phyloP scores from a whole-genome alignment of 2,888 invertebrate genomes.

The Steinernema hermaphroditum region DNA sequence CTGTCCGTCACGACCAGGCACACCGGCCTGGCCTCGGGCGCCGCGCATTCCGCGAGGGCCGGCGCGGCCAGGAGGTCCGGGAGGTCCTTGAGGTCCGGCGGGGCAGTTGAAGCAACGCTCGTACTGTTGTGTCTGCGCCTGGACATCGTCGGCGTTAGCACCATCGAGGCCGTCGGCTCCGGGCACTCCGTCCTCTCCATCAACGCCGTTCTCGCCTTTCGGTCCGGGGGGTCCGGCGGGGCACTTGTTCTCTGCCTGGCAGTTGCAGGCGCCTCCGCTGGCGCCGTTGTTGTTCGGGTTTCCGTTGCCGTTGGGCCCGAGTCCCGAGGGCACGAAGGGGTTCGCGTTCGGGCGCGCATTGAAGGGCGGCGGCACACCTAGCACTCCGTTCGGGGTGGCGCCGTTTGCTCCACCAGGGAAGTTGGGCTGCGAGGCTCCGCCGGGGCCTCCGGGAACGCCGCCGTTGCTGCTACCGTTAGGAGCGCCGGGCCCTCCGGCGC shows the following conservation, averaged over 20 bases:
- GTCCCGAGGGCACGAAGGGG: constrained; percentile 8
- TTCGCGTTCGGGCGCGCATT: constrained; percentile 4
- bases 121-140: constrained; percentile 56
- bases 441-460: background rate
- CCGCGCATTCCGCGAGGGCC: constrained; percentile 56
- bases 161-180: constrained; percentile 46
- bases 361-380: constrained; percentile 35
- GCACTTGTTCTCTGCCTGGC: constrained; percentile 37
- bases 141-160: constrained; percentile 48
- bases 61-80: constrained; percentile 38
- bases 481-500: constrained; percentile 30
- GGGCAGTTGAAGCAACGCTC: constrained; percentile 59
- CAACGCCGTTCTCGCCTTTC: constrained; percentile 46
- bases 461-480: background rate
- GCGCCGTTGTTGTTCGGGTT: constrained; percentile 8
- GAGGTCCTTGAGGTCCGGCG: constrained; percentile 42
- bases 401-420: constrained; percentile 17
- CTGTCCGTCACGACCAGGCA: constrained; percentile 57
- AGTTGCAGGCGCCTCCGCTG: constrained; percentile 22
- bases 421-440: background rate
- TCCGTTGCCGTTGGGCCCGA: constrained; percentile 15
- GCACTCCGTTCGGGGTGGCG: background rate
- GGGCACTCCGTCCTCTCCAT: constrained; percentile 52
- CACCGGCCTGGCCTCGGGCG: constrained; percentile 58
- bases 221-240: constrained; percentile 51